These are phyloP conservation scores for Ictidomys tridecemlineatus DNA, from an alignment of 2,113 vertebrate genomes.

Conservation along the genomic window DNA sequence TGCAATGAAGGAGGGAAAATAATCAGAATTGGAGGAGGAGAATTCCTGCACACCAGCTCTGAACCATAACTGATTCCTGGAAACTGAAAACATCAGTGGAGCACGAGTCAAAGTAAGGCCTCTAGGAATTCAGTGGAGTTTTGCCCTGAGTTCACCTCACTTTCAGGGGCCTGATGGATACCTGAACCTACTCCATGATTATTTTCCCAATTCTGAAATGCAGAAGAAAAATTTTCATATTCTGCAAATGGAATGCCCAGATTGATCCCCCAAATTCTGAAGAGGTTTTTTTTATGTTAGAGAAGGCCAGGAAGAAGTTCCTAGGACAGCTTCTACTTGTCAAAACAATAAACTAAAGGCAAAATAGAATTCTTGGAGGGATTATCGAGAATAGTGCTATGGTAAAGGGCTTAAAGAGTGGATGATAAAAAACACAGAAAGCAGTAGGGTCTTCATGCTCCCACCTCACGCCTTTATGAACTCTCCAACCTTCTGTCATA, in stretches of 20 bases:
- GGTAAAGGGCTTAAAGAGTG: neutral
- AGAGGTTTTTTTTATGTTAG: neutral
- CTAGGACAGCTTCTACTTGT: neutral
- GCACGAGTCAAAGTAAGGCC: neutral
- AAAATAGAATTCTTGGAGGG: neutral
- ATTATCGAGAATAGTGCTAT: neutral
- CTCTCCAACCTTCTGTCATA: neutral
- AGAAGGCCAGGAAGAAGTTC: neutral
- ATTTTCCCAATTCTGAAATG: constrained; percentile 30
- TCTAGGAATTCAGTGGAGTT: neutral
- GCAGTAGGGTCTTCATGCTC: neutral
- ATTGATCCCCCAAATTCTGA: neutral
- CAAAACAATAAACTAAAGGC: neutral
- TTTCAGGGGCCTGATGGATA: neutral
- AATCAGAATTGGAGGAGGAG: neutral
- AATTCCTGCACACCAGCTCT: neutral
- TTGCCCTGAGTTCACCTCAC: neutral
- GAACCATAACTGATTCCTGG: neutral
- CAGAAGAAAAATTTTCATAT: constrained; percentile 7
- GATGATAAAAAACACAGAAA: neutral
- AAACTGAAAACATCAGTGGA: neutral
- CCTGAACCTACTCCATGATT: neutral
- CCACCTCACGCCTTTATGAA: neutral
- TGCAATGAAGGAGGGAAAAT: neutral
- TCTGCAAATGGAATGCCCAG: neutral